Conservation (phyloP, 2,113 vertebrate species). For the Nyctereutes procyonoides region DNA sequence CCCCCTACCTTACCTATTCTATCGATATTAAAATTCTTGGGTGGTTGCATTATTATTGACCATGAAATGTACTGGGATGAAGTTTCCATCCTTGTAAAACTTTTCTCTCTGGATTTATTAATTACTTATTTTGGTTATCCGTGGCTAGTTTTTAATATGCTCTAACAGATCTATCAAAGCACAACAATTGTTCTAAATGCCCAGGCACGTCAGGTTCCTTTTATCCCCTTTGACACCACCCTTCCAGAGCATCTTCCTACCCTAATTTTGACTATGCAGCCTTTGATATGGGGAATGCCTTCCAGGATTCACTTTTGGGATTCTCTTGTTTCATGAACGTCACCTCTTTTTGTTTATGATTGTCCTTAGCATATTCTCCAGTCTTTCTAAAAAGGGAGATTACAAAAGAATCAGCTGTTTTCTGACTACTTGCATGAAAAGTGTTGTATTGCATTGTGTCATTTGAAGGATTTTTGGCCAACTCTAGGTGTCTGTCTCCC, state of each 20-base stretch:
- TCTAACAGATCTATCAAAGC: background rate
- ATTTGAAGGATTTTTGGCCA: background rate
- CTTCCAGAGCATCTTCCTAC: background rate
- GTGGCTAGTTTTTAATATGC: background rate
- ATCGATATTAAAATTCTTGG: background rate
- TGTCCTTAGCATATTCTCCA: background rate
- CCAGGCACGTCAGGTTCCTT: background rate
- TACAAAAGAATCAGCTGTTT: background rate
- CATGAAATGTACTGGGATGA: background rate
- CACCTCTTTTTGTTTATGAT: background rate
- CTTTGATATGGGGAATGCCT: background rate
- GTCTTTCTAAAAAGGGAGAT: background rate
- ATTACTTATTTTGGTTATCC: background rate
- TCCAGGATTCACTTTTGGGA: background rate
- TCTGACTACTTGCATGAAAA: background rate
- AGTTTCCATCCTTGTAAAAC: background rate
- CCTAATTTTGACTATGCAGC: background rate
- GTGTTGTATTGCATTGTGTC: background rate
- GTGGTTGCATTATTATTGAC: background rate
- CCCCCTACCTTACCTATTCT: background rate
- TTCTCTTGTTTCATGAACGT: background rate
- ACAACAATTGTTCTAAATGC: background rate
- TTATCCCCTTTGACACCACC: background rate
- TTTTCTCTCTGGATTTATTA: background rate
- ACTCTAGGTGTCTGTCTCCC: background rate